A percentile compares a stretch with the other conserved stretches of the same genome.
These are phyloP conservation scores for Delichon dasypus DNA, from an alignment of 2,797 vertebrate genomes.

Conservation along the genomic window DNA sequence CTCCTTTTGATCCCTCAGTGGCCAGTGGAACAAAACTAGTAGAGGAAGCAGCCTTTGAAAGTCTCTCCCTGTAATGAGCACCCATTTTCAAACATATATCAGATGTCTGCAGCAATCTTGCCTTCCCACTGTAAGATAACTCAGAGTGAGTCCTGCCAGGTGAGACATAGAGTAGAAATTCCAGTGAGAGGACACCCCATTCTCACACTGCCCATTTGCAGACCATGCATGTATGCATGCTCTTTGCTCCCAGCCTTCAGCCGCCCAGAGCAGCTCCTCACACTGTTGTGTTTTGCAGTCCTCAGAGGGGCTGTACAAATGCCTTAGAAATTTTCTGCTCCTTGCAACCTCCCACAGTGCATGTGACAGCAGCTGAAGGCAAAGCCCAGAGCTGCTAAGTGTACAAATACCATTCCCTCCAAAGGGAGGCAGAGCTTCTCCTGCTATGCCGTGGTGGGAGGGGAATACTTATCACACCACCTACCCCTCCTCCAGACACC, in stretches of 20 bases:
- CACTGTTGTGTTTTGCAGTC: not conserved
- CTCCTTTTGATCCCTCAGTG: not conserved
- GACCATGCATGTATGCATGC: fast-evolving
- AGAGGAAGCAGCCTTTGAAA: not conserved
- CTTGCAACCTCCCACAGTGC: fast-evolving
- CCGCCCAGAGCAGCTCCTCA: not conserved
- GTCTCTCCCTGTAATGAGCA: not conserved
- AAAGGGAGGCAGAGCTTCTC: not conserved
- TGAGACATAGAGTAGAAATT: not conserved
- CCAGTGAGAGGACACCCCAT: not conserved
- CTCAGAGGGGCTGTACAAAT: not conserved
- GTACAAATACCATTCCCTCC: not conserved
- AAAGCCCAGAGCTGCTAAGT: not conserved
- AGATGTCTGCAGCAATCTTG: not conserved
- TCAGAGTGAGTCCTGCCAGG: not conserved
- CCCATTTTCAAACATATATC: not conserved
- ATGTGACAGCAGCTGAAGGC: not conserved
- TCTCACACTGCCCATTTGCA: not conserved
- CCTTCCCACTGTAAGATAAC: not conserved
- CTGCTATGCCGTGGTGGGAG: fast-evolving
- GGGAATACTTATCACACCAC: not conserved
- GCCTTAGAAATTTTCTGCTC: not conserved
- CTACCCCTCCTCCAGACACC: not conserved
- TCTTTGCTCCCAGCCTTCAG: not conserved
- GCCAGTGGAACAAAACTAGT: not conserved